These are phyloP conservation scores for Ditylenchus weischeri DNA, from an alignment of 2,888 invertebrate species.

Conservation along the genomic window DNA sequence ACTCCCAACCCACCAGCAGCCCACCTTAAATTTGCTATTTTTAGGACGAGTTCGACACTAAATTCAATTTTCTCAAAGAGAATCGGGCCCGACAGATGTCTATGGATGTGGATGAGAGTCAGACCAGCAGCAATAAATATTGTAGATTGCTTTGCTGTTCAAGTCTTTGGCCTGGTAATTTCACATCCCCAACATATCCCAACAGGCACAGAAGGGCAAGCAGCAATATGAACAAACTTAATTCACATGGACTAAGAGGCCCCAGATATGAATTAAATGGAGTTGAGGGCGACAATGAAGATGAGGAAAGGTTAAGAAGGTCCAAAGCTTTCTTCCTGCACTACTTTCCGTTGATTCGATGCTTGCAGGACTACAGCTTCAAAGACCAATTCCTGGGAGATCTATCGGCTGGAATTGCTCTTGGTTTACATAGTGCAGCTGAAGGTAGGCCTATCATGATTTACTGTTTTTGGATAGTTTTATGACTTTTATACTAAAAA, in stretches of 20 bases:
- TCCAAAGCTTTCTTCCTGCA: not conserved
- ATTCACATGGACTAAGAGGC: not conserved
- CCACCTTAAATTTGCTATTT: slow-evolving; percentile 21
- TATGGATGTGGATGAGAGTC: slow-evolving; percentile 12
- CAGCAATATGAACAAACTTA: not conserved
- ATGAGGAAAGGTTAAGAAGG: not conserved
- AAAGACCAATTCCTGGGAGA: slow-evolving; percentile 35
- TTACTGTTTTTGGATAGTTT: too few relatives aligned
- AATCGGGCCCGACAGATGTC: slow-evolving; percentile 26
- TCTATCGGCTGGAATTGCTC: slow-evolving; percentile 35
- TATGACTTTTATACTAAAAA: too few relatives aligned
- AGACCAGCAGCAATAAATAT: not conserved
- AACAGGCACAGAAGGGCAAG: not conserved
- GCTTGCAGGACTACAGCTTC: slow-evolving; percentile 32
- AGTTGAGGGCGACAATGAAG: not conserved
- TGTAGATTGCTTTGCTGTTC: not conserved
- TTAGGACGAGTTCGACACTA: slow-evolving; percentile 44
- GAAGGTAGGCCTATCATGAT: slow-evolving; percentile 27
- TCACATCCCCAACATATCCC: not conserved
- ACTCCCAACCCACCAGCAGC: too few relatives aligned
- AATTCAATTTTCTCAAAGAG: slow-evolving; percentile 40
- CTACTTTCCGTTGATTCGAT: slow-evolving; percentile 33
- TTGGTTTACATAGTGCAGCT: slow-evolving; percentile 36
- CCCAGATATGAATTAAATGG: slow-evolving; percentile 3
- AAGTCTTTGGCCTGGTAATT: not conserved